Evolutionary conservation across 2,888 invertebrate genomes (phyloP).

Genomic region (Perizoma flavofasciatum): DNA sequence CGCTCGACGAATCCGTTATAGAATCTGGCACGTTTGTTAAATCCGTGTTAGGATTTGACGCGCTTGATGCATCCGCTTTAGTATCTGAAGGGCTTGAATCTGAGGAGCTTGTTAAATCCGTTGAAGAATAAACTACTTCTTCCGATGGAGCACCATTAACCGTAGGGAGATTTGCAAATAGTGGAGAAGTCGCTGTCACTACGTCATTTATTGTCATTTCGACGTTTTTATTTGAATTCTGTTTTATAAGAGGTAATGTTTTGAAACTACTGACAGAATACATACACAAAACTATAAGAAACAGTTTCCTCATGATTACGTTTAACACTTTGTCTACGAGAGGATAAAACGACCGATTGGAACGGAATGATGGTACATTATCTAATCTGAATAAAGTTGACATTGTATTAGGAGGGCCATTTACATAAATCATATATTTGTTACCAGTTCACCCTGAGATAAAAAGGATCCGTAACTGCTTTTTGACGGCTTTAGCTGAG

Average conservation of each 20-base stretch:
- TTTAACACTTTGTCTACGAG: conserved; percentile 20
- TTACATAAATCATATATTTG: conserved; percentile 48
- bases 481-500: conserved; percentile 24
- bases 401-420: conserved; percentile 45
- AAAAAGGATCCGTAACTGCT: conserved; percentile 35
- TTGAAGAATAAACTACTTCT: neutral
- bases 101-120: neutral
- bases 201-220: conserved; percentile 2
- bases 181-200: neutral
- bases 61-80: neutral
- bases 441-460: conserved; percentile 61
- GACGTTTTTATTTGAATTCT: neutral
- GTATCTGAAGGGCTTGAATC: neutral
- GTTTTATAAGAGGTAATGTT: conserved; percentile 26
- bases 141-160: neutral
- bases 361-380: conserved; percentile 36
- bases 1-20: too few relatives aligned
- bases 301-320: conserved; percentile 33
- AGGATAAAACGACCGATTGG: conserved; percentile 34
- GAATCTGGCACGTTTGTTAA: neutral
- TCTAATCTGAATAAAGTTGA: conserved; percentile 37
- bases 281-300: conserved; percentile 24
- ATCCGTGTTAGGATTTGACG: neutral
- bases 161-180: conserved; percentile 15
- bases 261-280: conserved; percentile 33